A percentile compares a stretch with the other conserved stretches of the same genome.
Evolutionary conservation across 2,113 vertebrate species (phyloP).

Genomic region (Rallus limicola): DNA sequence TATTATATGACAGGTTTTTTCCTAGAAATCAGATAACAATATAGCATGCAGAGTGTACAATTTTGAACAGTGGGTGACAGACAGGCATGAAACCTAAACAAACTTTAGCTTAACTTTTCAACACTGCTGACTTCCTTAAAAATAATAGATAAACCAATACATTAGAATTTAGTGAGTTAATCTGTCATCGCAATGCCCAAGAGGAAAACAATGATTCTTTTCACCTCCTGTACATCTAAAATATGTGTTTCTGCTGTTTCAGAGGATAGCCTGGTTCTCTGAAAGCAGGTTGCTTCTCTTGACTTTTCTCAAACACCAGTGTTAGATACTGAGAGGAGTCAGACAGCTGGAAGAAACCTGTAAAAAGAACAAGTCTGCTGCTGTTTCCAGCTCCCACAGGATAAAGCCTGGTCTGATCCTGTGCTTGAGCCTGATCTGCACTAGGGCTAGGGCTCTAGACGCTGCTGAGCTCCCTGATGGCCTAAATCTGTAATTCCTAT

Average conservation of each 20-base stretch:
- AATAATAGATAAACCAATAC: background rate
- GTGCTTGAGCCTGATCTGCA: background rate
- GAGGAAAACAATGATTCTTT: background rate
- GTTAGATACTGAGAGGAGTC: background rate
- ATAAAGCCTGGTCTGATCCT: background rate
- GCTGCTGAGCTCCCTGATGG: background rate
- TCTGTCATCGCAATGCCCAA: background rate
- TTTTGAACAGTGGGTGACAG: background rate
- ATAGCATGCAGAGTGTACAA: background rate
- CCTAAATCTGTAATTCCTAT: background rate
- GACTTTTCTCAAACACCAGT: background rate
- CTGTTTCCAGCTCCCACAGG: background rate
- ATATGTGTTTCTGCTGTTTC: background rate
- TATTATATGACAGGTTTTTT: background rate
- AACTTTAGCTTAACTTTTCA: background rate
- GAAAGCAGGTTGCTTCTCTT: background rate
- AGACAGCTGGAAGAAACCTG: background rate
- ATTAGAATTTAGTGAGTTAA: background rate
- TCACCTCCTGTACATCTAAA: too few relatives aligned
- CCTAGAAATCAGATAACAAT: background rate
- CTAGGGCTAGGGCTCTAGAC: accelerated
- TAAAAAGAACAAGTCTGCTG: background rate
- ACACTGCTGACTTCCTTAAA: background rate
- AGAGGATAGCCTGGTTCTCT: background rate
- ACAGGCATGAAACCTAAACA: background rate